These are phyloP conservation scores for Trachelus troglodyta DNA, from an alignment of 2,888 invertebrate species.

Conservation along the genomic window DNA sequence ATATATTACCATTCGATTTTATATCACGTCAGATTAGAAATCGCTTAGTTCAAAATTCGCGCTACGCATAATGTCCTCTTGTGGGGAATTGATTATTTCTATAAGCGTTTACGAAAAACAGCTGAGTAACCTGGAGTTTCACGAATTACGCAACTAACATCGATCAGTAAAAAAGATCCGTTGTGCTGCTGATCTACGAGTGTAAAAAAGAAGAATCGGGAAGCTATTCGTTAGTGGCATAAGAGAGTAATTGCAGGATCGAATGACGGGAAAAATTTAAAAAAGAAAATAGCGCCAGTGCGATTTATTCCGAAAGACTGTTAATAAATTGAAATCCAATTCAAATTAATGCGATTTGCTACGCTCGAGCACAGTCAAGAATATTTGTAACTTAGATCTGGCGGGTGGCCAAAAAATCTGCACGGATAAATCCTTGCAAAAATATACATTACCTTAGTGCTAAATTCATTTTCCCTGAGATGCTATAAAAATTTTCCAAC, in stretches of 20 bases:
- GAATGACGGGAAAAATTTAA: neutral
- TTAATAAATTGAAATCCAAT: neutral
- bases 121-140: neutral
- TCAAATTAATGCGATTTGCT: neutral
- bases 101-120: neutral
- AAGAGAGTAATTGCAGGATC: neutral
- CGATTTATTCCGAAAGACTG: neutral
- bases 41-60: neutral
- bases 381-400: neutral
- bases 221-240: neutral
- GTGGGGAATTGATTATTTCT: neutral
- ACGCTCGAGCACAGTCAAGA: neutral
- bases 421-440: neutral
- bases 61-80: neutral
- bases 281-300: neutral
- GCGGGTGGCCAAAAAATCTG: conserved; percentile 1
- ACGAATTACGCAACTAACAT: neutral
- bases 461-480: neutral
- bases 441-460: neutral
- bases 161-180: neutral
- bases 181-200: neutral
- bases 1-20: too few relatives aligned
- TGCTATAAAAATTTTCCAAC: neutral
- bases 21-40: too few relatives aligned
- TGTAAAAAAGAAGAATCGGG: neutral